A percentile compares a stretch with the other conserved stretches of the same genome.
Conservation (phyloP, 2,888 invertebrate genomes). For the Eupithecia abbreviata region DNA sequence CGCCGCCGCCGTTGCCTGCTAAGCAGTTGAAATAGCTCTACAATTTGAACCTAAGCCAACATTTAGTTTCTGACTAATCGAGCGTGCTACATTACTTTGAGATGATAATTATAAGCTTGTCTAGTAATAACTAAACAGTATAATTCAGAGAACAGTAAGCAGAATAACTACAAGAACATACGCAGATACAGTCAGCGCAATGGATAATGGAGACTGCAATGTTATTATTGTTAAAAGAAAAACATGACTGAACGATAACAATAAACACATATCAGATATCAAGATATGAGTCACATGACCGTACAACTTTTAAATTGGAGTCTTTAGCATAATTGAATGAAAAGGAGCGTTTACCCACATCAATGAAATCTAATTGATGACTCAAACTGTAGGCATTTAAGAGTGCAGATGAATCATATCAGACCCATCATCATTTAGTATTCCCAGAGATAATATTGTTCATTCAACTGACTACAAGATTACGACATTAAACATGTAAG, state of each 20-base stretch:
- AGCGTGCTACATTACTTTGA: conserved; percentile 31
- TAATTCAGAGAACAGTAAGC: not conserved
- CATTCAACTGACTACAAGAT: conserved; percentile 22
- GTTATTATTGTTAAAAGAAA: conserved; percentile 2
- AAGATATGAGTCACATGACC: conserved; percentile 17
- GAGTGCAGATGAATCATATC: conserved; percentile 42
- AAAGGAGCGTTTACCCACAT: conserved; percentile 43
- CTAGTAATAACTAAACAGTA: conserved; percentile 18
- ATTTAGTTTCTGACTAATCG: conserved; percentile 40
- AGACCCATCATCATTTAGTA: conserved; percentile 33
- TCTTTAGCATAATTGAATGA: conserved; percentile 42
- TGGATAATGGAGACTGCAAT: not conserved
- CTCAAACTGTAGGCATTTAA: conserved; percentile 40
- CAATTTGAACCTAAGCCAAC: conserved; percentile 53
- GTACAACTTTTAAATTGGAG: conserved; percentile 37
- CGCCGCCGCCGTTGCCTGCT: conserved; percentile 43
- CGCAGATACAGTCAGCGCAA: not conserved
- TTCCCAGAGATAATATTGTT: conserved; percentile 32
- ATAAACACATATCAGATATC: not conserved
- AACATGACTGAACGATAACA: not conserved
- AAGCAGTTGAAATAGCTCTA: conserved; percentile 45
- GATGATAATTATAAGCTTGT: conserved; percentile 36
- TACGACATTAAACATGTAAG: conserved; percentile 10
- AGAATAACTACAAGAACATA: not conserved
- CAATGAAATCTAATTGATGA: conserved; percentile 47